Evolutionary conservation across 2,888 invertebrate species (phyloP).

Genomic region (Resseliella maxima): DNA sequence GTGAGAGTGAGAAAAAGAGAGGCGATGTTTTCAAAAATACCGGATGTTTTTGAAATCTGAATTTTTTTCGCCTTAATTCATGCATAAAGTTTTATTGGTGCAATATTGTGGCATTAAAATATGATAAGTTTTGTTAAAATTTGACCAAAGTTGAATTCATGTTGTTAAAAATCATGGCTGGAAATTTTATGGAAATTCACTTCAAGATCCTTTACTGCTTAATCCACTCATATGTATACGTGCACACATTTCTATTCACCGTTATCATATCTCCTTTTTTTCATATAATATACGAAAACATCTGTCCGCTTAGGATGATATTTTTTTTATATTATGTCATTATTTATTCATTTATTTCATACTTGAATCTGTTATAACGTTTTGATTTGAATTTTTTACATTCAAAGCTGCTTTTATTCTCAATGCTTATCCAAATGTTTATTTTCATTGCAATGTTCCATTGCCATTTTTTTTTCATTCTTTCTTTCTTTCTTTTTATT

Average conservation of each 20-base stretch:
- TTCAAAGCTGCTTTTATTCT: background rate
- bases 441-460: background rate
- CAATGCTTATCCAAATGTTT: background rate
- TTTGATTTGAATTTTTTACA: background rate
- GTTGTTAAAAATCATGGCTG: background rate
- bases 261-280: no score
- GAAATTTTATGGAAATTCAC: background rate
- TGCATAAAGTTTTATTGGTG: no score
- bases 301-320: background rate
- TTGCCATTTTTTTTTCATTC: no score
- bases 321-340: background rate
- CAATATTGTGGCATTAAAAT: no score
- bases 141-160: background rate
- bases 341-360: conserved; percentile 3
- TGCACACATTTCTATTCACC: background rate
- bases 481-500: no score
- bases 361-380: background rate
- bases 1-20: no score
- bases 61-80: no score
- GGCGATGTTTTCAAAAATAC: no score
- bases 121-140: background rate
- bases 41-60: no score
- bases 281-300: background rate
- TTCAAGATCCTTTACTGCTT: background rate
- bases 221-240: background rate